These are phyloP conservation scores for Coregonus clupeaformis DNA, from an alignment of 2,113 vertebrate genomes.

Conservation along the genomic window DNA sequence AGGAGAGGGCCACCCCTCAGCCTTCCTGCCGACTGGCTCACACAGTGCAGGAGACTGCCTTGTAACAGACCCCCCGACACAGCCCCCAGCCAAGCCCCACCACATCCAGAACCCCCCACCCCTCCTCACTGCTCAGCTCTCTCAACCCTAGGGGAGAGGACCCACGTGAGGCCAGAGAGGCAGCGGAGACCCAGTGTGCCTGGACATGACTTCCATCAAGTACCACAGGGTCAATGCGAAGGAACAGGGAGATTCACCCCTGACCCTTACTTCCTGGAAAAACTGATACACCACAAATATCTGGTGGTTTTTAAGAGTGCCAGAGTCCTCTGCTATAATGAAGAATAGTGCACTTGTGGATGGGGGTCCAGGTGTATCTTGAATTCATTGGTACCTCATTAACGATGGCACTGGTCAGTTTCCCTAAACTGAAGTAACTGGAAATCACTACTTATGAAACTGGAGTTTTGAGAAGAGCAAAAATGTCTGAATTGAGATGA, in stretches of 20 bases:
- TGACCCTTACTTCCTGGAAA: neutral
- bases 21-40: conserved; percentile 48
- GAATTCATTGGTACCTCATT: no score
- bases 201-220: neutral
- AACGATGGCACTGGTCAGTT: no score
- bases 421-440: no score
- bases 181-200: neutral
- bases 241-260: neutral
- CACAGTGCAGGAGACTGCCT: conserved; percentile 77
- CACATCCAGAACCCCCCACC: neutral
- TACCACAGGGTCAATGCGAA: neutral
- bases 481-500: no score
- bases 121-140: neutral
- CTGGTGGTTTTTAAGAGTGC: neutral
- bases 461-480: no score
- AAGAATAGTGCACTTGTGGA: neutral
- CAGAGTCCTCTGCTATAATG: neutral
- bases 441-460: no score
- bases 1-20: conserved; percentile 2
- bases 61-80: conserved; percentile 60
- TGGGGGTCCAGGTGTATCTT: no score
- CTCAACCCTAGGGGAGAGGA: neutral
- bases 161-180: neutral
- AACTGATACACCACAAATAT: neutral
- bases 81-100: neutral